Evolutionary conservation across 2,797 vertebrate species (phyloP).

Genomic region (Nasua narica): DNA sequence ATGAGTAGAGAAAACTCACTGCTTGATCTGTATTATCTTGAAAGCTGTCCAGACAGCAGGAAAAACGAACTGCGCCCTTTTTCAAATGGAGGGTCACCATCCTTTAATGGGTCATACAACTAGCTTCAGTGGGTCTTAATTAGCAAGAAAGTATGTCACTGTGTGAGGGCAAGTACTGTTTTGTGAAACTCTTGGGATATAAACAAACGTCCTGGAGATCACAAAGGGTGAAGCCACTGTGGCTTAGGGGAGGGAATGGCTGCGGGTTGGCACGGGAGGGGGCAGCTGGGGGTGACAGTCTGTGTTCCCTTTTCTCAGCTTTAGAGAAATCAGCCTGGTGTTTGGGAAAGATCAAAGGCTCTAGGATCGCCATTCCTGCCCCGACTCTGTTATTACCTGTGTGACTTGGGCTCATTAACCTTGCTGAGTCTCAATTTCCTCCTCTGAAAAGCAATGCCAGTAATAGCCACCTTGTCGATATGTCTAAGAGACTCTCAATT

Average conservation of each 20-base stretch:
- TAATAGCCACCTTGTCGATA: background rate
- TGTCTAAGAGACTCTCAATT: background rate
- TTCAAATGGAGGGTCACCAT: background rate
- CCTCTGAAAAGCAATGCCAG: background rate
- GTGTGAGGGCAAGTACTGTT: background rate
- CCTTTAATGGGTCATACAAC: background rate
- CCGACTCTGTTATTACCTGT: background rate
- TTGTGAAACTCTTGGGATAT: background rate
- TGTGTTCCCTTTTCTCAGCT: background rate
- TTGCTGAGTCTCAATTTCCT: conserved; percentile 4
- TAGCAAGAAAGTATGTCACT: background rate
- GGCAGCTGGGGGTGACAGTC: background rate
- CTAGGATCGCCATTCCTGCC: background rate
- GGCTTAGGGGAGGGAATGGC: background rate
- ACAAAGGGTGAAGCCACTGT: background rate
- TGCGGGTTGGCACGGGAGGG: background rate
- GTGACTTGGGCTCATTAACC: background rate
- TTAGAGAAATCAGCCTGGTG: background rate
- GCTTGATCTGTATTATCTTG: background rate
- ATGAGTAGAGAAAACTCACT: background rate
- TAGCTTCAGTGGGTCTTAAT: background rate
- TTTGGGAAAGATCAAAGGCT: background rate
- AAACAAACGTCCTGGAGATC: background rate
- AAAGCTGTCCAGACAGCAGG: background rate
- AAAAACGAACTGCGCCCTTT: background rate